Base-by-base conservation (phyloP, 2,888 invertebrate genomes). In the Trypoxylon attenuatum region DNA sequence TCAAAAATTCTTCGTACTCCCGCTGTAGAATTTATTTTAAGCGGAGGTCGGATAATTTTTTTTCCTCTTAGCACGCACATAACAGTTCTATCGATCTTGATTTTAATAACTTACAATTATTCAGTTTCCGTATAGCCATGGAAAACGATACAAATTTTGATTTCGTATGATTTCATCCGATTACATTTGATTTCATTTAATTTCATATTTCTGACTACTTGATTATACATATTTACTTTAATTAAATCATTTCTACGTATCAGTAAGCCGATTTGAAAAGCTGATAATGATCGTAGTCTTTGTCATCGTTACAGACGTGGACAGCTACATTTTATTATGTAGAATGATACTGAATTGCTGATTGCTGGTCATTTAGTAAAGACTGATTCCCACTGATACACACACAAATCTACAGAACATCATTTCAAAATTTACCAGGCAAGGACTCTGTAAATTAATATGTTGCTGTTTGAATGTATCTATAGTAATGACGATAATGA, bases 401-500 rank as follows among this genome's bases (percentile, higher is more conserved):
- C 27, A 38, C 25, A 21, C 25, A 27, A 58, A 15, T 42, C 52
- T 13, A 13, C 33, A 33, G 10, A 13, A 33, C 33, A 33, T 33
- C n/a, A 33, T 33, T 25, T 13, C 8, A 21, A 16, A 1, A 16
- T 29, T 45, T 29, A 6, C 18, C 13, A 47, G 27, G 29, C n/a
- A 45, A n/a, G n/a, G n/a, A n/a, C n/a, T n/a, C n/a, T n/a, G n/a
- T n/a, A n/a, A n/a, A n/a, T 33, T 10, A 33, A 10, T 33, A 13
- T 33, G 13, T 33, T 50, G 5, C 16, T 42, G 56, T 52, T 45
- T 58, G 59, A 39, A 56, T 54, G 43, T 50, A 38, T 53, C 33
- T 49, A 10, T 23, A 68, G 60, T 60, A 82, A 76, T 55, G 73
- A 78, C 66, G 88, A 88, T 42, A 90, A 93, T 82, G 95, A 95